Base-by-base conservation (phyloP, 2,113 vertebrate genomes). In the Hassar affinis region DNA sequence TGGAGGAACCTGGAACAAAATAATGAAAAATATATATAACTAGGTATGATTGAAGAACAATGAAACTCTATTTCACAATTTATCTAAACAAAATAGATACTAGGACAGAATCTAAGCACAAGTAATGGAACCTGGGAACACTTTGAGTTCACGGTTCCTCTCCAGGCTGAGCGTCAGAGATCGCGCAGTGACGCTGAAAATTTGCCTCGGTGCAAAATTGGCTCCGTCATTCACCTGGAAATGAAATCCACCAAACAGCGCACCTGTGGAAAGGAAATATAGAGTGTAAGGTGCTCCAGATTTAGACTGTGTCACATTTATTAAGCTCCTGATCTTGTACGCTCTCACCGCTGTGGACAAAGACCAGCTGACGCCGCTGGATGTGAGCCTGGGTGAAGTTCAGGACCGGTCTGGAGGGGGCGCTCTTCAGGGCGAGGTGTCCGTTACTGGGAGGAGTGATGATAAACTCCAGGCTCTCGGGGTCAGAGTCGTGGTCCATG, bases 141-240 rank as follows among this genome's bases (percentile, higher is more conserved):
- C 88, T 86, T 88, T 20, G 0, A 98, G 78, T 6, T 93, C 91
- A 79, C 91, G 93, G 87, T 97, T 97, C 59, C 88, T 92, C 90
- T 96, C 92, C 79, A 97, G 82, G 22, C 80, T 93, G 71, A 97
- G 90, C 38, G 94, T 84, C 54, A 96, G 90, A 0, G 25, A 89
- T 59, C 15, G 87, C 79, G 96, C 95, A 0, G 92, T 93, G 79
- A 96, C 91, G 86, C 94, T 96, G 87, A 97, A 97, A 88, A 95
- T 96, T 82, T 97, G 94, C 6, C 82, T 85, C 68, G 95, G 94
- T 85, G 95, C 93, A 78, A 95, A 95, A 89, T 97, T 97, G 87
- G 96, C 86, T 10, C 96, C 96, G 17, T 98, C 96, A 18, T 95
- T 97, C 72, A 97, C 95, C 86, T 97, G 95, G 85, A 98, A 98